A percentile compares a stretch with the other conserved stretches of the same genome.
These are phyloP conservation scores for Drosophila sp. DNA, from an alignment of 1,140 invertebrate genomes.

Conservation along the genomic window DNA sequence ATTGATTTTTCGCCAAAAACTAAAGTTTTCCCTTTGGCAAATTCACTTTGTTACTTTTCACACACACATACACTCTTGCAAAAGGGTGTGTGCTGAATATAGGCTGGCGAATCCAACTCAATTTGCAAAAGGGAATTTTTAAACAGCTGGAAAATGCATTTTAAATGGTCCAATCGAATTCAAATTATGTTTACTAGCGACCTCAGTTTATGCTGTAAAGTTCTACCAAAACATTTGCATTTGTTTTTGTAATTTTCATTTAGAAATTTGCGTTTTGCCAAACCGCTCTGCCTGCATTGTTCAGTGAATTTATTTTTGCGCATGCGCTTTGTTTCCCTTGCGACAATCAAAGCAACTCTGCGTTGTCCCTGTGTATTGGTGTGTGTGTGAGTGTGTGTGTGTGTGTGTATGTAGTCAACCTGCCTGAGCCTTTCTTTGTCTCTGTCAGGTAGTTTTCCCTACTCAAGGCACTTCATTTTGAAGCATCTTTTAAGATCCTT, in stretches of 20 bases:
- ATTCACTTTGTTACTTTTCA: conserved; percentile 61
- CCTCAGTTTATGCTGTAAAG: not conserved
- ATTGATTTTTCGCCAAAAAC: conserved; percentile 66
- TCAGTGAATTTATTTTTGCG: conserved; percentile 58
- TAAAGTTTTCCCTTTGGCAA: conserved; percentile 51
- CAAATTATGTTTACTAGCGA: not conserved
- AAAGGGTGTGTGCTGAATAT: conserved; percentile 61
- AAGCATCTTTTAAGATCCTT: conserved; percentile 70
- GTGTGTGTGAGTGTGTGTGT: conserved; percentile 21
- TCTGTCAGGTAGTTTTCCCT: conserved; percentile 72
- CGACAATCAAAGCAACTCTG: conserved; percentile 72
- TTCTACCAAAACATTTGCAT: not conserved
- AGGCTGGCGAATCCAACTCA: not conserved
- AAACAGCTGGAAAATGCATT: not conserved
- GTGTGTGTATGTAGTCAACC: conserved; percentile 55
- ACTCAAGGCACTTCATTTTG: conserved; percentile 50
- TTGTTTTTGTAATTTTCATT: conserved; percentile 52
- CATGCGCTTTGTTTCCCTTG: conserved; percentile 25
- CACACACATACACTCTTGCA: conserved; percentile 26
- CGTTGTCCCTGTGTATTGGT: conserved; percentile 9
- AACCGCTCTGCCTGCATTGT: conserved; percentile 45
- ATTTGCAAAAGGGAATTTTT: conserved; percentile 9
- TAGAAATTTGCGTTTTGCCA: conserved; percentile 55
- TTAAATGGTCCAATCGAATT: not conserved
- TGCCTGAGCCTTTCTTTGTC: conserved; percentile 71